Percentiles rank a stretch among this genome's conserved stretches.
These are phyloP conservation scores for Andrena cerasifolii DNA, from an alignment of 1,140 invertebrate genomes.

Conservation along the genomic window DNA sequence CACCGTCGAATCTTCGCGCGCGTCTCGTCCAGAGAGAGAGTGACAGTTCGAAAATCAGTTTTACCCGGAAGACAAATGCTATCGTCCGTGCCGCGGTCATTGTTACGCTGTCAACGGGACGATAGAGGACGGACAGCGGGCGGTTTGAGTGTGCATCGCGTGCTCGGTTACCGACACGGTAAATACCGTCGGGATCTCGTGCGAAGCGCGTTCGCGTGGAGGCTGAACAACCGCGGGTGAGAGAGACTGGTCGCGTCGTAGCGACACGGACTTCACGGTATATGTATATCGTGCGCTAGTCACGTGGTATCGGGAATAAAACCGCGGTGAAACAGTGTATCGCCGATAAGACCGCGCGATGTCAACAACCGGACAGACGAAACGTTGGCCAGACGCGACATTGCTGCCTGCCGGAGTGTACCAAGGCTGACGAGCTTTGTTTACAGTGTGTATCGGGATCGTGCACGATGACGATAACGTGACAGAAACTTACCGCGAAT, in stretches of 20 bases:
- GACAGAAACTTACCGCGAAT: too few relatives aligned
- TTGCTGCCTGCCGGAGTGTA: neutral
- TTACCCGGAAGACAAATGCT: slow-evolving; percentile 5
- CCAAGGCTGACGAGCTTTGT: slow-evolving; percentile 11
- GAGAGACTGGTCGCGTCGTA: slow-evolving; percentile 25
- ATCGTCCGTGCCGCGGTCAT: neutral
- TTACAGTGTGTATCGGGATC: neutral
- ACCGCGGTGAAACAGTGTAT: slow-evolving; percentile 11
- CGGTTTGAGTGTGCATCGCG: neutral
- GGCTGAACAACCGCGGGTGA: slow-evolving; percentile 19
- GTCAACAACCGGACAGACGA: slow-evolving; percentile 37
- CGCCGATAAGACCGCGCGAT: slow-evolving; percentile 33
- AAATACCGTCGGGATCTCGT: slow-evolving; percentile 10
- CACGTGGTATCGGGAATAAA: slow-evolving; percentile 45
- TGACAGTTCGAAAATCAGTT: slow-evolving; percentile 58
- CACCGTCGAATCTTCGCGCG: slow-evolving; percentile 61
- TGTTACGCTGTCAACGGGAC: neutral
- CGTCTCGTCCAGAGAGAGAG: slow-evolving; percentile 47
- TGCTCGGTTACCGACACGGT: neutral
- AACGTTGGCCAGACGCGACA: slow-evolving; percentile 7
- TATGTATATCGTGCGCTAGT: slow-evolving; percentile 14
- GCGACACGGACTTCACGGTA: slow-evolving; percentile 44
- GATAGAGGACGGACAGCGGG: neutral
- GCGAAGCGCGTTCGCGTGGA: slow-evolving; percentile 32
- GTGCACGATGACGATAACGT: too few relatives aligned